Base-by-base conservation (phyloP, 1,140 invertebrate species). In the Eulimnadia texana region DNA sequence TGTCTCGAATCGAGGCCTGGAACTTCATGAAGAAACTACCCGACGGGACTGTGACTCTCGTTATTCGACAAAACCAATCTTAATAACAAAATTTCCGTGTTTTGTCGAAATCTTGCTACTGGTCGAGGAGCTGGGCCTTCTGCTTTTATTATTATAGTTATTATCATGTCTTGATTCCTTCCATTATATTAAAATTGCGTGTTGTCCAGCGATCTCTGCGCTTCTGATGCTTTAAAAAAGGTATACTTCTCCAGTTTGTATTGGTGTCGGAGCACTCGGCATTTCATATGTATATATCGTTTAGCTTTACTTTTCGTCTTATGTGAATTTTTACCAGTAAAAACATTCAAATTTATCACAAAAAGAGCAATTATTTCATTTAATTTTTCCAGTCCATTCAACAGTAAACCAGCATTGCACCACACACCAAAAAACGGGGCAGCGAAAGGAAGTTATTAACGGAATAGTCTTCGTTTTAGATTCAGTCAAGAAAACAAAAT, bases 1-100 rank as follows among this genome's bases (percentile, higher is more conserved):
- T 93, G 80, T 86, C 90, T 1, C 80, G 91, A 63, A 91, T 91
- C 62, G 90, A 94, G 75, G 91, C 89, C 42, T 95, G 92, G 92
- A 88, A 88, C 65, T 81, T 90, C 59, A 84, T 95, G 74, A 93
- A 93, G 72, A 86, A 88, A 65, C 71, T 93, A 59, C 85, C 87
- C 59, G 82, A 89, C 66, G 90, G 90, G 28, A 79, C 81, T 69
- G 84, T 89, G 29, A 33, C 60, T 51, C 33, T 61, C 20, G 29
- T 52, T 22, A 55, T 61, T 29, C 60, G 60, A 22, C 60, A 61
- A 23, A 42, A 42, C 33, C 33, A 42, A 16, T 16, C 33, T 42
- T 42, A 42, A 42, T 6, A 42, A 42, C 33, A 6, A 42, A 9
- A 42, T 42, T 16, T 42, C 33, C 33, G 33, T 42, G 33, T 42